Evolutionary conservation across 1,140 invertebrate species (phyloP), one percentile per base, ranked within the genome.

Genomic region (Macrosteles quadrilineatus): DNA sequence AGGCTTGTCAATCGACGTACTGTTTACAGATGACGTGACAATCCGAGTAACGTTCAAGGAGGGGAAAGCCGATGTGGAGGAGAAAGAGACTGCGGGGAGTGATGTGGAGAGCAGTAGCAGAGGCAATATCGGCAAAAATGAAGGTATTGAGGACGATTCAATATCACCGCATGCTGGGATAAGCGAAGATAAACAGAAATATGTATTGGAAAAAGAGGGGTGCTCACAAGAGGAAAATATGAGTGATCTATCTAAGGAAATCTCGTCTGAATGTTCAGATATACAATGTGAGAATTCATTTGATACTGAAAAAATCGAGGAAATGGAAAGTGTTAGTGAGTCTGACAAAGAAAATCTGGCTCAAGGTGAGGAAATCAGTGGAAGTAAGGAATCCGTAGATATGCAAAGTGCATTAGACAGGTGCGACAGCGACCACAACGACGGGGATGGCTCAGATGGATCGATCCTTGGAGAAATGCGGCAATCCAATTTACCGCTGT

Each of bases 1-100:
- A 11, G 55, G 55, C 21, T 59, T 23, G 55, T 6, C 29, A 31
- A 23, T 59, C 19, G 53, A 62, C 32, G 36, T 62, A n/a, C 6
- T 40, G 55, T 36, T 62, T 57, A 62, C 31, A 3, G 40, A 69
- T 0, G 40, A 69, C 2, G 67, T 43, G 53, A 62, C 53, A 1
- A 30, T 43, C 9, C 23, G 57, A 11, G 31, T 59, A n/a, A 27
- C 53, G 29, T 36, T 43, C 32, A 36, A 21, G n/a, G 67, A 17
- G 12, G 31, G 36, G 32, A 59, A 69, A 62, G 32, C 40, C 6
- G 19, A 29, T 1, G 50, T 62, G n/a, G 50, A 59, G 53, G 31
- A 69, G 36, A 59, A 25, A 21, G 21, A 25, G 19, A 19, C 14
- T 65, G 57, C 25, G 27, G 27, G 1, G 30, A 30, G 1, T 17